Evolutionary conservation across 2,888 invertebrate species (phyloP).

Genomic region (Leucania comma): DNA sequence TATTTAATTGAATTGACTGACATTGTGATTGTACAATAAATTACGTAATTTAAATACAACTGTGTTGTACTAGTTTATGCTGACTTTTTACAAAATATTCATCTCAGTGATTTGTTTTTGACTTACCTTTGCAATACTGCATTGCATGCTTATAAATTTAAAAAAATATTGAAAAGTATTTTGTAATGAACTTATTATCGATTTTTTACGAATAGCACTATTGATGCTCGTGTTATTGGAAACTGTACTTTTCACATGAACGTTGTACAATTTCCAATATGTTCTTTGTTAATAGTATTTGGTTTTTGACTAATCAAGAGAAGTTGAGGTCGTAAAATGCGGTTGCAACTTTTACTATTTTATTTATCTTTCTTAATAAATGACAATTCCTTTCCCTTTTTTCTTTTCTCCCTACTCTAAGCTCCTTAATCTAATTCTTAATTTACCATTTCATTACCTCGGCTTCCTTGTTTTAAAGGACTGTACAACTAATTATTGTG

Average conservation of each 20-base stretch:
- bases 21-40: slow-evolving; percentile 77
- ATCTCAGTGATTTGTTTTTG: slow-evolving; percentile 44
- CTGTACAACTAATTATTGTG: slow-evolving; percentile 73
- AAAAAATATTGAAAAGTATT: slow-evolving; percentile 48
- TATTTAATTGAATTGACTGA: slow-evolving; percentile 64
- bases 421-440: slow-evolving; percentile 40
- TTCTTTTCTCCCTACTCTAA: slow-evolving; percentile 45
- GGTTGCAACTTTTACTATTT: slow-evolving; percentile 56
- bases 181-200: slow-evolving; percentile 56
- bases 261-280: neutral
- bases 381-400: slow-evolving; percentile 44
- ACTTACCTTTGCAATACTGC: slow-evolving; percentile 44
- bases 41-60: slow-evolving; percentile 48
- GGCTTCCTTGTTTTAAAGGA: slow-evolving; percentile 81
- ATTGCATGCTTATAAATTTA: slow-evolving; percentile 49
- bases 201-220: slow-evolving; percentile 53
- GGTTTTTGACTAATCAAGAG: slow-evolving; percentile 77
- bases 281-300: slow-evolving; percentile 71
- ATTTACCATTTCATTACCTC: slow-evolving; percentile 84
- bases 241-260: slow-evolving; percentile 65
- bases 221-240: slow-evolving; percentile 60
- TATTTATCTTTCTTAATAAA: slow-evolving; percentile 15
- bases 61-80: slow-evolving; percentile 49
- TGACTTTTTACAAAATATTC: slow-evolving; percentile 39
- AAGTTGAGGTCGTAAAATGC: slow-evolving; percentile 88